Percentiles rank a stretch among this genome's conserved stretches.
Evolutionary conservation across 2,797 vertebrate species (phyloP).

Genomic region (Propithecus deckenii): DNA sequence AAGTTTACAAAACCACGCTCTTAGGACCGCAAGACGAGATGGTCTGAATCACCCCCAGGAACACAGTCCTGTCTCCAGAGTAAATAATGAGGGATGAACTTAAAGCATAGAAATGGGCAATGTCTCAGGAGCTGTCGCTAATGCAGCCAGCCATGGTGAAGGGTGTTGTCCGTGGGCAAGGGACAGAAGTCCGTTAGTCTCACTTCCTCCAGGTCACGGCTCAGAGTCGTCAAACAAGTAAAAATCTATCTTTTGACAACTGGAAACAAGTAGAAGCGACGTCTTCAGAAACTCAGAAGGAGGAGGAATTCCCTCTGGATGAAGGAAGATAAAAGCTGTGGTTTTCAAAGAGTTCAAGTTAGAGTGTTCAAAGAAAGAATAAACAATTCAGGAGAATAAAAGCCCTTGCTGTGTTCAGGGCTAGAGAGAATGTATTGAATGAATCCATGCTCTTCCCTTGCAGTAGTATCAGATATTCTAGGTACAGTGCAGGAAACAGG

Average conservation of each 20-base stretch:
- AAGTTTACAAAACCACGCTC: neutral
- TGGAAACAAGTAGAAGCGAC: neutral
- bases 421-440: neutral
- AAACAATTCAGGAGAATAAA: neutral
- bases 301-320: neutral
- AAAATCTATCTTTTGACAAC: neutral
- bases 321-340: neutral
- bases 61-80: neutral
- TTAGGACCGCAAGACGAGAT: neutral
- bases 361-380: neutral
- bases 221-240: neutral
- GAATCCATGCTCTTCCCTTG: neutral
- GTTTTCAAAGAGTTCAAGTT: neutral
- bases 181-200: rapidly evolving
- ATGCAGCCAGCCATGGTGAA: neutral
- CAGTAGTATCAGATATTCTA: neutral
- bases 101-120: neutral
- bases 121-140: rapidly evolving
- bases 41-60: too few species aligned
- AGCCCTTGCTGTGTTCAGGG: neutral
- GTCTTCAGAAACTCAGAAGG: neutral
- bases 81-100: neutral
- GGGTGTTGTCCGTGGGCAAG: neutral
- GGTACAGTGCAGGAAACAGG: neutral
- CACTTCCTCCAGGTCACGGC: neutral